phyloP scores from a whole-genome alignment of 2,797 vertebrate species.

The Mustela erminea region DNA sequence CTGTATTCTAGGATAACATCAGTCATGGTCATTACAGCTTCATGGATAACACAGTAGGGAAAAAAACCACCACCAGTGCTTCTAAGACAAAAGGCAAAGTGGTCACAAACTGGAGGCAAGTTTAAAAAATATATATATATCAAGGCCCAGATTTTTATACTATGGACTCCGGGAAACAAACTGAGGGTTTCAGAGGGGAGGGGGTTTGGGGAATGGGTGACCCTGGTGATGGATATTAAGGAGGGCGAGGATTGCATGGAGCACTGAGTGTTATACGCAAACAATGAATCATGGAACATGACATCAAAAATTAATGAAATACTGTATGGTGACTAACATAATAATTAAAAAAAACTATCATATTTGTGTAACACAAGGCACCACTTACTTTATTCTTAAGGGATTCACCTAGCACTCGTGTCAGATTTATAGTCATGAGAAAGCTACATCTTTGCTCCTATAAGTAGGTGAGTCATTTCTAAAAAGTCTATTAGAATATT shows the following conservation, averaged over 20 bases:
- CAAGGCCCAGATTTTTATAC: constrained; percentile 10
- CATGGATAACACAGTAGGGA: background rate
- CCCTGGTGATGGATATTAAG: too few relatives aligned
- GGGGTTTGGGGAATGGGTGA: too few relatives aligned
- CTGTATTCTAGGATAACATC: background rate
- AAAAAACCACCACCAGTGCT: background rate
- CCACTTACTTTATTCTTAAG: constrained; percentile 4
- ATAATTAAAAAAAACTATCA: background rate
- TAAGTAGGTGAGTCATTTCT: background rate
- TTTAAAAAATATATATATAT: background rate
- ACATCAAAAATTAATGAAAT: too few relatives aligned
- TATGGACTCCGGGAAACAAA: background rate
- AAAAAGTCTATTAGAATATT: constrained; percentile 58
- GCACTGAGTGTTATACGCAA: too few relatives aligned
- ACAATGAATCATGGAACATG: too few relatives aligned
- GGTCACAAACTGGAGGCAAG: background rate
- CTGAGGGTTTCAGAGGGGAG: too few relatives aligned
- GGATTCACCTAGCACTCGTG: background rate
- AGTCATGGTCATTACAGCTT: background rate
- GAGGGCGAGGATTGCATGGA: too few relatives aligned
- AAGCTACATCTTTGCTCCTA: background rate
- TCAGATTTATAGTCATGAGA: background rate
- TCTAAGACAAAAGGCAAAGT: constrained; percentile 63
- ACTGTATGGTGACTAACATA: too few relatives aligned
- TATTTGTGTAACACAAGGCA: background rate